A percentile compares a stretch with the other conserved stretches of the same genome.
phyloP scores from a whole-genome alignment of 2,113 vertebrate species.

The Madoqua kirkii region DNA sequence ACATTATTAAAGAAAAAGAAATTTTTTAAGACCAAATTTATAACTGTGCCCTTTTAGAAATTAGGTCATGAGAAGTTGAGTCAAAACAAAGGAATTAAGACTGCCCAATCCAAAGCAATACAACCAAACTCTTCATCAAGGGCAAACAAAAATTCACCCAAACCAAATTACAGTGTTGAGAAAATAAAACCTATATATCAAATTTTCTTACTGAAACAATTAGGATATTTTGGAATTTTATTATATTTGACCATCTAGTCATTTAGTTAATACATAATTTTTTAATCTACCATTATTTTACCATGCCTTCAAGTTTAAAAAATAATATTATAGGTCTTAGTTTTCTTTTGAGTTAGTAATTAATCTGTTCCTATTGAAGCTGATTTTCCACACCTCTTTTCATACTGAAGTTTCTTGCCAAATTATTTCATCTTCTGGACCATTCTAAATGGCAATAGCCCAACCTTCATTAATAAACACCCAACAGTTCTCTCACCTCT shows the following conservation, averaged over 20 bases:
- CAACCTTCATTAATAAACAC: constrained; percentile 62
- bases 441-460: constrained; percentile 11
- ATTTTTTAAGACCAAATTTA: neutral
- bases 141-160: neutral
- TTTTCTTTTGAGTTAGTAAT: neutral
- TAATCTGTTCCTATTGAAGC: neutral
- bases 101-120: neutral
- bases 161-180: neutral
- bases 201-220: neutral
- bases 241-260: constrained; percentile 12
- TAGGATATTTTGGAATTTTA: neutral
- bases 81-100: neutral
- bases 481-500: constrained; percentile 42
- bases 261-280: neutral
- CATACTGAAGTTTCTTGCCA: constrained; percentile 4
- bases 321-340: neutral
- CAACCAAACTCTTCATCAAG: neutral
- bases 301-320: neutral
- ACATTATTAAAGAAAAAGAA: constrained; percentile 13
- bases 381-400: constrained; percentile 12
- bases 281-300: neutral
- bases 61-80: neutral
- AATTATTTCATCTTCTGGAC: constrained; percentile 37
- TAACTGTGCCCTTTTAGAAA: neutral
- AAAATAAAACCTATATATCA: neutral